Conservation (phyloP, 2,888 invertebrate genomes). For the Barypeithes pellucidus region DNA sequence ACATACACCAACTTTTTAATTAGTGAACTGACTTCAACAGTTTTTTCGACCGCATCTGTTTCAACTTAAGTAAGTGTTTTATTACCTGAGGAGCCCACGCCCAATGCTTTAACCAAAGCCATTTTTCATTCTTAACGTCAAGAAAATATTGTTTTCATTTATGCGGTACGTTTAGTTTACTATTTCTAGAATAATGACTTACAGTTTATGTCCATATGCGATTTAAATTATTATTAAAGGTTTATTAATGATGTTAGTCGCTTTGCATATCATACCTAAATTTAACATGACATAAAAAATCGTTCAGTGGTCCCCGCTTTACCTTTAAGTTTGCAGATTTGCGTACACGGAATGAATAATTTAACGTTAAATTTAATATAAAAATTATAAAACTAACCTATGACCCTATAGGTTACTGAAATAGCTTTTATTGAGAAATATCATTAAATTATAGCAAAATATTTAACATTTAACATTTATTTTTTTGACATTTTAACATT, state of each 20-base stretch:
- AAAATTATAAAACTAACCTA: too few species aligned
- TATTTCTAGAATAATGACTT: conserved; percentile 49
- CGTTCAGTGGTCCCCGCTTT: too few species aligned
- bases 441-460: too few species aligned
- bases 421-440: too few species aligned
- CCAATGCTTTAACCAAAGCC: conserved; percentile 47
- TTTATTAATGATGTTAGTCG: conserved; percentile 19
- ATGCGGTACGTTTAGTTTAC: conserved; percentile 42
- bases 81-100: conserved; percentile 55
- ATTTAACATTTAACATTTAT: too few species aligned
- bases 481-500: too few species aligned
- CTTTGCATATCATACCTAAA: neutral
- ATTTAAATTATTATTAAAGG: conserved; percentile 14
- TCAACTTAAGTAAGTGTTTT: conserved; percentile 55
- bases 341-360: too few species aligned
- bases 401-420: too few species aligned
- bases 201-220: conserved; percentile 43
- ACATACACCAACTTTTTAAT: conserved; percentile 34
- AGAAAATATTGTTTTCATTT: conserved; percentile 55
- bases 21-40: conserved; percentile 29
- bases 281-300: too few species aligned
- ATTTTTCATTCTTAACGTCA: conserved; percentile 56
- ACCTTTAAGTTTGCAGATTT: too few species aligned
- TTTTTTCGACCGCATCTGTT: conserved; percentile 49
- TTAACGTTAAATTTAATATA: too few species aligned